A percentile compares a stretch with the other conserved stretches of the same genome.
phyloP scores from a whole-genome alignment of 1,140 invertebrate genomes.

The Drosophila takahashii region DNA sequence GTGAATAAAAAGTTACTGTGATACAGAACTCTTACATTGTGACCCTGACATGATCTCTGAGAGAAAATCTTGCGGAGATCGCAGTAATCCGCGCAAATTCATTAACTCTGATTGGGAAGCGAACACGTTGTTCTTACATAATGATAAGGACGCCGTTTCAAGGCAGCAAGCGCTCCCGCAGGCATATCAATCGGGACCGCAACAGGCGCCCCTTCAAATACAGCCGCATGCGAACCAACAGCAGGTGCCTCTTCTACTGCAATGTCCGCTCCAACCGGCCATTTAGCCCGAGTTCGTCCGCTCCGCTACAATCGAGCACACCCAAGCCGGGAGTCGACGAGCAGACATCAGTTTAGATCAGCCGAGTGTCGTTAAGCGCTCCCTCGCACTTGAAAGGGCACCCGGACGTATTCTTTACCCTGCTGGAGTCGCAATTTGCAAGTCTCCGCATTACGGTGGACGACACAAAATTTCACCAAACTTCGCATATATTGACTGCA shows the following conservation, averaged over 20 bases:
- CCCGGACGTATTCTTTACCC: not conserved
- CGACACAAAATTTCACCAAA: no score
- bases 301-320: not conserved
- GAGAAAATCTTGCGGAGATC: no score
- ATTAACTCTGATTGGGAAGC: no score
- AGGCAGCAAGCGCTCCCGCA: not conserved
- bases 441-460: no score
- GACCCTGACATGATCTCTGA: no score
- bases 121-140: not conserved
- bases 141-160: not conserved
- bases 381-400: not conserved
- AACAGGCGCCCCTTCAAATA: not conserved
- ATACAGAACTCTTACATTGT: no score
- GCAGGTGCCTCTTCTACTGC: not conserved
- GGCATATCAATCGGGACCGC: no score
- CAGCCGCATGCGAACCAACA: not conserved
- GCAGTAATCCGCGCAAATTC: no score
- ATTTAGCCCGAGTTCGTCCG: not conserved
- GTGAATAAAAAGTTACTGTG: no score
- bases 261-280: no score
- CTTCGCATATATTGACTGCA: not conserved
- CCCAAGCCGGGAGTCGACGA: not conserved
- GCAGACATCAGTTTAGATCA: not conserved
- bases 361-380: no score
- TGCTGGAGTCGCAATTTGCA: slow-evolving; percentile 1